A percentile compares a stretch with the other conserved stretches of the same genome.
These are phyloP conservation scores for Agapostemon virescens DNA, from an alignment of 2,888 invertebrate species.

Conservation along the genomic window DNA sequence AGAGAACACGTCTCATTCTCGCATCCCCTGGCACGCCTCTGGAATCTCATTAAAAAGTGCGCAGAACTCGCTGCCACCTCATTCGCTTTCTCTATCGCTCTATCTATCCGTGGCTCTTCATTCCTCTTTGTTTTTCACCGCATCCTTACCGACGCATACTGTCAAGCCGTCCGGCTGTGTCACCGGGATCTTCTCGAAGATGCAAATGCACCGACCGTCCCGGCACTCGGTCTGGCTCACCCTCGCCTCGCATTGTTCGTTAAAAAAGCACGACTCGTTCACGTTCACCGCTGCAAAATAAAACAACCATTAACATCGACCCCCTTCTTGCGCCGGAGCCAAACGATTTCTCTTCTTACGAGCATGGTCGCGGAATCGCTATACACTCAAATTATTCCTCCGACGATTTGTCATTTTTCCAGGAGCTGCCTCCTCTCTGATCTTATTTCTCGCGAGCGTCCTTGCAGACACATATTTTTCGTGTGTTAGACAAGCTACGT, in stretches of 20 bases:
- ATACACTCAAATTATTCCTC: neutral
- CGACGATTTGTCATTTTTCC: neutral
- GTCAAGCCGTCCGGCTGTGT: constrained; percentile 86
- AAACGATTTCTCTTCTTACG: neutral
- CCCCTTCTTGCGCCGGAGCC: neutral
- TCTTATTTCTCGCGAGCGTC: neutral
- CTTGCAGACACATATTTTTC: no score
- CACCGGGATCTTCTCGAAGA: constrained; percentile 89
- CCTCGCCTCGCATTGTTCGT: constrained; percentile 90
- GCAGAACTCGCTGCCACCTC: neutral
- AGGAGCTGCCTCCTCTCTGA: neutral
- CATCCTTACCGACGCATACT: constrained; percentile 87
- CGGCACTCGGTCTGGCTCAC: constrained; percentile 90
- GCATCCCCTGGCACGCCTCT: constrained; percentile 3
- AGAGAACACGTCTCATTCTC: constrained; percentile 27
- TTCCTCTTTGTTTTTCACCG: neutral
- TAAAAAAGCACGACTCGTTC: constrained; percentile 91
- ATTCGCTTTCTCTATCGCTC: neutral
- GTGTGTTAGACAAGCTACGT: neutral
- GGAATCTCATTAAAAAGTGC: constrained; percentile 54
- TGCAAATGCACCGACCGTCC: constrained; percentile 89
- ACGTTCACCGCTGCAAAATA: constrained; percentile 86
- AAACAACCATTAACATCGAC: constrained; percentile 37
- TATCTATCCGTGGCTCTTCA: neutral
- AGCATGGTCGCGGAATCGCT: neutral